Evolutionary conservation across 2,113 vertebrate species (phyloP).

Genomic region (Noctilio leporinus): DNA sequence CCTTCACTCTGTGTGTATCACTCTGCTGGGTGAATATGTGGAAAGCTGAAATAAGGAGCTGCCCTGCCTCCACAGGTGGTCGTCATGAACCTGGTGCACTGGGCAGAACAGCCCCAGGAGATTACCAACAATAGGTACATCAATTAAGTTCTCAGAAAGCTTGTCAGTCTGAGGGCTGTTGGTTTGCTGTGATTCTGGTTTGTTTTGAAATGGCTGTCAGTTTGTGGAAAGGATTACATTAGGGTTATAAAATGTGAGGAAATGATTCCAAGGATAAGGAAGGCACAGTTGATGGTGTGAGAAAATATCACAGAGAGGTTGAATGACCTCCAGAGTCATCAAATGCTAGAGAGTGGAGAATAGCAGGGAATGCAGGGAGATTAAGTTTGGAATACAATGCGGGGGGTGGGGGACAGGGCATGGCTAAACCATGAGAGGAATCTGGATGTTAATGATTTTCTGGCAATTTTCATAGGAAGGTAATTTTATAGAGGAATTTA

Average conservation of each 20-base stretch:
- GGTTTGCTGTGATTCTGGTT: background rate
- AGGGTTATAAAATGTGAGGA: background rate
- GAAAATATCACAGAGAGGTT: background rate
- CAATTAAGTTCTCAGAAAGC: background rate
- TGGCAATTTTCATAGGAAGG: background rate
- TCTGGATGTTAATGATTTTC: background rate
- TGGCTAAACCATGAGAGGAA: background rate
- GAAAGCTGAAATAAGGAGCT: background rate
- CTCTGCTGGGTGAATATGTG: background rate
- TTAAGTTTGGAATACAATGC: background rate
- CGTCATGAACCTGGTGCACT: too few relatives aligned
- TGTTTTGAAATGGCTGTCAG: background rate
- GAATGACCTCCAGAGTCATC: background rate
- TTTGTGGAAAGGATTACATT: background rate
- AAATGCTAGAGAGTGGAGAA: background rate
- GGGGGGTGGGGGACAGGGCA: too few relatives aligned
- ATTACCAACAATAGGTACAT: too few relatives aligned
- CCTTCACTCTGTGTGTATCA: background rate
- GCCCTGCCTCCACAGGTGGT: fast-evolving
- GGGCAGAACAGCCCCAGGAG: background rate
- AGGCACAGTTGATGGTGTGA: background rate
- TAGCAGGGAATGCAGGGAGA: background rate
- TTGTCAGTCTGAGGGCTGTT: too few relatives aligned
- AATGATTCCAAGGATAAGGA: background rate
- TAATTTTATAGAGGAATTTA: background rate